Evolutionary conservation across 2,113 vertebrate species (phyloP), one percentile per base, ranked within the genome.

Genomic region (Crotalus horridus): DNA sequence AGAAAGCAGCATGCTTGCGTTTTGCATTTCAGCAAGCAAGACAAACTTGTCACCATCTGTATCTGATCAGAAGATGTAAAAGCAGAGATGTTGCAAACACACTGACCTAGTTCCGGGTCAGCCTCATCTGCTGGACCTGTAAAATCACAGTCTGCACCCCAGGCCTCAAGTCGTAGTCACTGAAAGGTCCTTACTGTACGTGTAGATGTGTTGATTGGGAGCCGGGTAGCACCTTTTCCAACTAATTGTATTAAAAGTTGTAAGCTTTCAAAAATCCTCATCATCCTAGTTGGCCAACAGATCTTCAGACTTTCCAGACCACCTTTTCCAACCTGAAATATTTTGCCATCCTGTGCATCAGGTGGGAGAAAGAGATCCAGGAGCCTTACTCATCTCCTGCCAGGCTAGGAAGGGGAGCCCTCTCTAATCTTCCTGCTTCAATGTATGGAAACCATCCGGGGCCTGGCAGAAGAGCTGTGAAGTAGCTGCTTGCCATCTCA

Each of bases 371-470:
- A 74, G n/a, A n/a, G 13, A 81, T 39, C n/a, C n/a, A 8, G 15
- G 69, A 81, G 6, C n/a, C 69, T 81, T 39, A 0, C n/a, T 39
- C n/a, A 81, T 6, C 20, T 54, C 17, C 24, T 90, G 89, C 17
- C n/a, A 21, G 13, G 89, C 13, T 23, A 7, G 7, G 48, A 54
- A 29, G 46, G 24, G 21, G 59, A 87, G 17, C 3, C 17, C n/a
- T 74, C 33, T 74, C 69, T 33, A 74, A 33, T 21, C 74, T 81
- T 39, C 33, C 74, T 81, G 33, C 2, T 39, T 81, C 13, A 55
- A 4, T 56, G 17, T 56, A 5, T 56, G 0, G 0, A 46, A 8
- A 58, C 87, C 24, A 33, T 12, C 48, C n/a, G 20, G 46, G 9
- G n/a, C 51, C 12, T 11, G 20, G 15, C 39, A 53, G 33, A n/a